A percentile compares a stretch with the other conserved stretches of the same genome.
Conservation (phyloP, 1,140 invertebrate genomes). For the Hycleus phaleratus region DNA sequence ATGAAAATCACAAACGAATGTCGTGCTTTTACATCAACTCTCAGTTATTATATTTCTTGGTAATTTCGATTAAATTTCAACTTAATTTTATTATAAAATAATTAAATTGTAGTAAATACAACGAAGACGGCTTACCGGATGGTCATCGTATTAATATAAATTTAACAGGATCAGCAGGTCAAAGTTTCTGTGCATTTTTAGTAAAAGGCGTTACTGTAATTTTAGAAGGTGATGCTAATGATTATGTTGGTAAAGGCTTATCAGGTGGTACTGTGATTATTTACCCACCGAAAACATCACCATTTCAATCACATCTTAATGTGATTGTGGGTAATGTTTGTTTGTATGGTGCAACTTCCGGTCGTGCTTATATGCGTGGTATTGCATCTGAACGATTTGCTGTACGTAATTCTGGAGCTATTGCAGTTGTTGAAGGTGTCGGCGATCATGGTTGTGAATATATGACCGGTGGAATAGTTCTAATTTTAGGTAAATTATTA, state of each 20-base stretch:
- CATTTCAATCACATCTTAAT: conserved; percentile 84
- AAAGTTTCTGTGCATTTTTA: conserved; percentile 98
- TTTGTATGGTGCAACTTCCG: conserved; percentile 93
- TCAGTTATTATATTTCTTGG: conserved; percentile 92
- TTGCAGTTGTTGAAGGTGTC: conserved; percentile 85
- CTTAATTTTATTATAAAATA: not conserved
- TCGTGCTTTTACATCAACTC: conserved; percentile 84
- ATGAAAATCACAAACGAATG: conserved; percentile 87
- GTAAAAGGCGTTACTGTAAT: conserved; percentile 82
- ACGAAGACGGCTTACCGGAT: conserved; percentile 80
- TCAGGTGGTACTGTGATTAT: conserved; percentile 94
- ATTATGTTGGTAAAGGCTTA: conserved; percentile 93
- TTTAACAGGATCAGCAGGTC: conserved; percentile 91
- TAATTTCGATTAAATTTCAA: conserved; percentile 43
- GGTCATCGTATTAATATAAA: conserved; percentile 76
- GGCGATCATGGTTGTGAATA: conserved; percentile 99
- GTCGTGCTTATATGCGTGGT: conserved; percentile 91
- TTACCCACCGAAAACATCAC: conserved; percentile 80
- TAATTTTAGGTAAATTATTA: conserved; percentile 73
- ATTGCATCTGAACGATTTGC: conserved; percentile 97
- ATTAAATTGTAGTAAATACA: conserved; percentile 63
- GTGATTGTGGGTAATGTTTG: conserved; percentile 98
- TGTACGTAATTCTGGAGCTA: conserved; percentile 93
- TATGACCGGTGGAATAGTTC: conserved; percentile 91
- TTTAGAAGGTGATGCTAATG: conserved; percentile 96